Conservation (phyloP, 2,113 vertebrate species). For the Acinonyx jubatus region DNA sequence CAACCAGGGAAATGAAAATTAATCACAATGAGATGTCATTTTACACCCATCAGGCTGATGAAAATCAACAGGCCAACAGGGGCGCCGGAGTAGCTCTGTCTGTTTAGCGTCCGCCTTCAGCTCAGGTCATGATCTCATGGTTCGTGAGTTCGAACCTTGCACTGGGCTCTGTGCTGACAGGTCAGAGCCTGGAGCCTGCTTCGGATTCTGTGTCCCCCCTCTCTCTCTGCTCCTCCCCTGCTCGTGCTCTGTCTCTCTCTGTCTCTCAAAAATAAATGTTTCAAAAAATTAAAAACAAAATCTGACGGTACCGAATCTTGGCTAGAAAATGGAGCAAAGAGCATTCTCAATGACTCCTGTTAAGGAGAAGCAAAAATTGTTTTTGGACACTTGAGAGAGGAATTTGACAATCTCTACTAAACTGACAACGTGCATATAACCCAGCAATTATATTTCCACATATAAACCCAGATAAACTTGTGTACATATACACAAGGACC, state of each 20-base stretch:
- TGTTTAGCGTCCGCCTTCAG: too few relatives aligned
- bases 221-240: too few relatives aligned
- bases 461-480: not conserved
- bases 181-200: too few relatives aligned
- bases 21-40: not conserved
- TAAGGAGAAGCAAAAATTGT: not conserved
- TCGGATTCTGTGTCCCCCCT: too few relatives aligned
- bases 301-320: conserved; percentile 4
- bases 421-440: not conserved
- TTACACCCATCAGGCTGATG: conserved; percentile 1
- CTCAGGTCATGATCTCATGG: too few relatives aligned
- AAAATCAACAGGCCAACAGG: conserved; percentile 12
- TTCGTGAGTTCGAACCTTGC: too few relatives aligned
- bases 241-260: too few relatives aligned
- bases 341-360: not conserved
- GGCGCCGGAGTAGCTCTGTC: too few relatives aligned
- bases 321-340: not conserved
- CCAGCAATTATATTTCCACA: not conserved
- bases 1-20: conserved; percentile 21
- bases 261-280: too few relatives aligned
- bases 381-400: not conserved
- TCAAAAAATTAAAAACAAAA: not conserved
- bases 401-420: conserved; percentile 29
- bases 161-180: too few relatives aligned
- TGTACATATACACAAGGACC: not conserved